Conservation (phyloP, 2,797 vertebrate genomes). For the Pygocentrus nattereri region DNA sequence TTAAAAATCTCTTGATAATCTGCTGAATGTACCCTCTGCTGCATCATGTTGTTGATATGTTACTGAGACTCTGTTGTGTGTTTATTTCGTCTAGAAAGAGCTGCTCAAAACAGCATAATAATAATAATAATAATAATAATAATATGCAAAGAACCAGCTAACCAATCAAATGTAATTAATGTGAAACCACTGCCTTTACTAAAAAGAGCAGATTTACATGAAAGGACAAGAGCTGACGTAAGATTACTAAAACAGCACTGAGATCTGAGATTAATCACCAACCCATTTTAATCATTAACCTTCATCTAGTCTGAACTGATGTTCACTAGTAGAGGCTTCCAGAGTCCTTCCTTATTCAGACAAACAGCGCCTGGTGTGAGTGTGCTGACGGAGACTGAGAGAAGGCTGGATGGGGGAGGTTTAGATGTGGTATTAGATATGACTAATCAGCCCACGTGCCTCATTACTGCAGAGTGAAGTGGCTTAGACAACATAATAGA, state of each 20-base stretch:
- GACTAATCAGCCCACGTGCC: slow-evolving; percentile 48
- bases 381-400: not conserved
- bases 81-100: too few relatives aligned
- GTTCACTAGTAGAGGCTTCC: not conserved
- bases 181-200: too few relatives aligned
- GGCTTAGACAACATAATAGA: slow-evolving; percentile 53
- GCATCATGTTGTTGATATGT: too few relatives aligned
- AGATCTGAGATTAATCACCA: not conserved
- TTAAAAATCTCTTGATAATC: too few relatives aligned
- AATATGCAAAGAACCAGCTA: too few relatives aligned
- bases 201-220: not conserved
- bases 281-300: not conserved
- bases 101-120: too few relatives aligned
- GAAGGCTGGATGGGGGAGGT: slow-evolving; percentile 14
- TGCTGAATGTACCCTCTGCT: too few relatives aligned
- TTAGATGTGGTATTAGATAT: slow-evolving; percentile 47
- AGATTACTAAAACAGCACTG: not conserved
- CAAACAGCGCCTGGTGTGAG: slow-evolving; percentile 20
- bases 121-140: too few relatives aligned
- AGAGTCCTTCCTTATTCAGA: slow-evolving; percentile 19
- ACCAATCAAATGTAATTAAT: too few relatives aligned
- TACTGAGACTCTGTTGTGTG: too few relatives aligned
- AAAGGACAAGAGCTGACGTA: not conserved
- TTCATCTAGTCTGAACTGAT: not conserved
- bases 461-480: slow-evolving; percentile 57